phyloP scores from a whole-genome alignment of 2,113 vertebrate species.

The Malaclemys terrapin region DNA sequence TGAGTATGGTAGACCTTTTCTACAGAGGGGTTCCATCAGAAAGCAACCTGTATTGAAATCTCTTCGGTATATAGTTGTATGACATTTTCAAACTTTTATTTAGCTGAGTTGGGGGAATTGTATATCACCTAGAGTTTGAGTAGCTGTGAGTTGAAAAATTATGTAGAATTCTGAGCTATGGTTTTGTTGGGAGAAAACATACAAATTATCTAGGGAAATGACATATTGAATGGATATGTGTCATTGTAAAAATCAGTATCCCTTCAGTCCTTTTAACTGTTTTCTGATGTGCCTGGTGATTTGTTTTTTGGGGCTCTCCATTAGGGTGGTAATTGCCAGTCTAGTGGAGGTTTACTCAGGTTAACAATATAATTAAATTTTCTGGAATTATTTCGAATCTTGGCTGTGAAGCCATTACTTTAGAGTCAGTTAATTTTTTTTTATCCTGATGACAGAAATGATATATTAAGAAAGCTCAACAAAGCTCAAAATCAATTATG shows the following conservation, averaged over 20 bases:
- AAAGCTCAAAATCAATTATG: constrained; percentile 48
- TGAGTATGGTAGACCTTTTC: constrained; percentile 37
- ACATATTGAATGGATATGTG: neutral
- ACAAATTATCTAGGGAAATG: neutral
- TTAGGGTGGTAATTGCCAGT: constrained; percentile 43
- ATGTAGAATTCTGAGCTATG: constrained; percentile 21
- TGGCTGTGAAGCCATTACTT: neutral
- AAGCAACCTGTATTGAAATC: constrained; percentile 22
- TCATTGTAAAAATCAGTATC: constrained; percentile 51
- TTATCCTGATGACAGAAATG: constrained; percentile 24
- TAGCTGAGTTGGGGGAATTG: neutral
- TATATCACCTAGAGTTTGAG: neutral
- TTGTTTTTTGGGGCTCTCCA: constrained; percentile 32
- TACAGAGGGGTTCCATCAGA: constrained; percentile 37
- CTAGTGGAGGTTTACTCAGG: constrained; percentile 48
- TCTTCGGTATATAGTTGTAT: constrained; percentile 21
- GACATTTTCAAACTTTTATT: neutral
- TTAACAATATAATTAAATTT: constrained; percentile 63
- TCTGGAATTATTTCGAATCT: constrained; percentile 40
- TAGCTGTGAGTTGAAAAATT: constrained; percentile 16
- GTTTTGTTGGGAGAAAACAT: neutral
- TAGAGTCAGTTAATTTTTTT: constrained; percentile 7
- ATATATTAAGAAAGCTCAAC: constrained; percentile 41
- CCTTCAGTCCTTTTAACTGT: constrained; percentile 17
- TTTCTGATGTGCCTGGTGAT: constrained; percentile 27